Percentiles rank a stretch among this genome's conserved stretches.
Evolutionary conservation across 2,888 invertebrate genomes (phyloP).

Genomic region (Hydroisotoma schaefferi): DNA sequence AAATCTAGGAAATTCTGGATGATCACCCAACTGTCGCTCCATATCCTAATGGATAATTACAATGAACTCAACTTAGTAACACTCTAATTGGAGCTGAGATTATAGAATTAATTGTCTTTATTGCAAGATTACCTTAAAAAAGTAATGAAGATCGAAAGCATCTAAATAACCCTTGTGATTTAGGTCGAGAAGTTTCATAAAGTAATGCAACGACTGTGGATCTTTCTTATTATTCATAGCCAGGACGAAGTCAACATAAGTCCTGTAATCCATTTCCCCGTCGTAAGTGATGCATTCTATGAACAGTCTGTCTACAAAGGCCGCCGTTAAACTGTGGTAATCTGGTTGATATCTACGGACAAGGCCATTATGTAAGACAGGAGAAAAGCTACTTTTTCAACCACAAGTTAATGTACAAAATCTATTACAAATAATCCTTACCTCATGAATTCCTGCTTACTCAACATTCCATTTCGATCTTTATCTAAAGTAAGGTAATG

Average conservation of each 20-base stretch:
- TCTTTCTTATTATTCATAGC: constrained; percentile 89
- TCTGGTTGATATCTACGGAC: not conserved
- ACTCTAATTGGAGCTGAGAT: no score
- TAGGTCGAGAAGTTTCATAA: constrained; percentile 76
- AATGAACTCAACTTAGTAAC: no score
- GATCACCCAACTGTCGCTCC: no score
- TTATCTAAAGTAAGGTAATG: constrained; percentile 90
- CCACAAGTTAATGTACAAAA: not conserved
- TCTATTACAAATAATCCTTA: constrained; percentile 52
- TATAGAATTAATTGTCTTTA: constrained; percentile 15
- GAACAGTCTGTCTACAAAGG: constrained; percentile 88
- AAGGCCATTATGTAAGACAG: not conserved
- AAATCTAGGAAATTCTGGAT: constrained; percentile 82
- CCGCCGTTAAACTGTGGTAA: constrained; percentile 61
- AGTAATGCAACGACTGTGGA: constrained; percentile 83
- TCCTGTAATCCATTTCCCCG: constrained; percentile 95
- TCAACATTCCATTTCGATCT: constrained; percentile 94
- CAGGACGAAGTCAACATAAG: constrained; percentile 88
- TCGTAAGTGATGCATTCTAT: constrained; percentile 93
- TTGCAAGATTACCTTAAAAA: constrained; percentile 71
- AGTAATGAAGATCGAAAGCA: constrained; percentile 85
- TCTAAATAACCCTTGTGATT: constrained; percentile 82
- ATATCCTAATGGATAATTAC: no score
- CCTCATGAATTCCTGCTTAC: constrained; percentile 81
- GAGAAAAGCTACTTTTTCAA: not conserved